A percentile compares a stretch with the other conserved stretches of the same genome.
Conservation (phyloP, 1,140 invertebrate species). For the Trinorchestia longiramus region DNA sequence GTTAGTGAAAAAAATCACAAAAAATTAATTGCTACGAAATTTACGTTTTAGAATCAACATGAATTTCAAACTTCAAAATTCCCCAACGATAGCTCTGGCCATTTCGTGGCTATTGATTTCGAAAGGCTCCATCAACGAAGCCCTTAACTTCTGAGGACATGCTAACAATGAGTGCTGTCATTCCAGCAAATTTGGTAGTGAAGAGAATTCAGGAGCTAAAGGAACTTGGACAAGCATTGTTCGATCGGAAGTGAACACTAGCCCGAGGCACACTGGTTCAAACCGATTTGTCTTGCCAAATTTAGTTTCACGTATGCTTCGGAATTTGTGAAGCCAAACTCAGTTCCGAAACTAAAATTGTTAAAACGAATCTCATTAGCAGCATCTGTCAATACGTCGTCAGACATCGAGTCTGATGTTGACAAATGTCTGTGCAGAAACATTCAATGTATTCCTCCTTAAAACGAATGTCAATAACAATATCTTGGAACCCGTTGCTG, state of each 20-base stretch:
- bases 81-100: background rate
- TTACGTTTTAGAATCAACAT: background rate
- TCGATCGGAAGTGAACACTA: background rate
- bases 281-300: background rate
- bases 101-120: background rate
- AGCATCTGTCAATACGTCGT: background rate
- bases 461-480: background rate
- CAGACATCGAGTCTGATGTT: background rate
- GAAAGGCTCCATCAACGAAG: background rate
- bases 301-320: background rate
- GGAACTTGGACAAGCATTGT: background rate
- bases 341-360: background rate
- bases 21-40: background rate
- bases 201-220: background rate
- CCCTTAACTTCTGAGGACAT: background rate
- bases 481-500: background rate
- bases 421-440: background rate
- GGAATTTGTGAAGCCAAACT: background rate
- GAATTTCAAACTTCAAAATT: background rate
- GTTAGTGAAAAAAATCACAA: too few species aligned
- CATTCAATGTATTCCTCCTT: background rate
- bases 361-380: background rate
- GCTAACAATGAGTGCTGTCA: slow-evolving; percentile 6
- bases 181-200: slow-evolving; percentile 7
- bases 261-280: background rate